Conservation (phyloP, 1,140 invertebrate genomes). For the Drosophila simulans region DNA sequence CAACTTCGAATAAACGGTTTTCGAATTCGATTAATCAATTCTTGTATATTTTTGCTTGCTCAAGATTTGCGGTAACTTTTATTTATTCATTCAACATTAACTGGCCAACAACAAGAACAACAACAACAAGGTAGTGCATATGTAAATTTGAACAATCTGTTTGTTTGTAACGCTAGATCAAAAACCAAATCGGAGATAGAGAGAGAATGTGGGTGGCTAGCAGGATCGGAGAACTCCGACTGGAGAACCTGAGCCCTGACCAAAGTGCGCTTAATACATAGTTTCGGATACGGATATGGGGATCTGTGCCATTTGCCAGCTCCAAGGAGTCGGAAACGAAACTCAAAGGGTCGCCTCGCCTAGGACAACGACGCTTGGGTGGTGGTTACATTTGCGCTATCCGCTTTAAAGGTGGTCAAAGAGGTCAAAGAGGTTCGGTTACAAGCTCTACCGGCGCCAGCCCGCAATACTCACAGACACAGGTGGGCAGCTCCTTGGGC, state of each 20-base stretch:
- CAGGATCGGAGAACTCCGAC: slow-evolving; percentile 39
- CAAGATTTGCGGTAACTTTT: slow-evolving; percentile 84
- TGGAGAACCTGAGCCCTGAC: slow-evolving; percentile 29
- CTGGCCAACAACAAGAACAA: slow-evolving; percentile 69
- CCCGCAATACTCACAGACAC: slow-evolving; percentile 90
- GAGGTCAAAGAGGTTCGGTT: slow-evolving; percentile 46
- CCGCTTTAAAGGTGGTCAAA: slow-evolving; percentile 59
- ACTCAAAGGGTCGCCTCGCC: slow-evolving; percentile 33
- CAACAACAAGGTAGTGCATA: slow-evolving; percentile 66
- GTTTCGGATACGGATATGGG: slow-evolving; percentile 27
- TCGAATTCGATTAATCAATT: slow-evolving; percentile 30
- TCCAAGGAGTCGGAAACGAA: slow-evolving; percentile 35
- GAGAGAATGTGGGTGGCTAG: slow-evolving; percentile 42
- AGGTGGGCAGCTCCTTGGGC: slow-evolving; percentile 94
- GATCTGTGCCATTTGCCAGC: slow-evolving; percentile 33
- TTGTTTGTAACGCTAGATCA: slow-evolving; percentile 46
- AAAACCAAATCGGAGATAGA: slow-evolving; percentile 36
- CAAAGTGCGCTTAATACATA: slow-evolving; percentile 33
- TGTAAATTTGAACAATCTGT: slow-evolving; percentile 69
- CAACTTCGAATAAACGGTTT: slow-evolving; percentile 63
- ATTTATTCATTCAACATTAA: slow-evolving; percentile 78
- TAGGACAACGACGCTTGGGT: slow-evolving; percentile 69
- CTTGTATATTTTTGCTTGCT: slow-evolving; percentile 54
- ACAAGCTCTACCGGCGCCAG: slow-evolving; percentile 28
- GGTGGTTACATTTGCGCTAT: slow-evolving; percentile 76